Evolutionary conservation across 2,797 vertebrate genomes (phyloP).

Genomic region (Pygocentrus nattereri): DNA sequence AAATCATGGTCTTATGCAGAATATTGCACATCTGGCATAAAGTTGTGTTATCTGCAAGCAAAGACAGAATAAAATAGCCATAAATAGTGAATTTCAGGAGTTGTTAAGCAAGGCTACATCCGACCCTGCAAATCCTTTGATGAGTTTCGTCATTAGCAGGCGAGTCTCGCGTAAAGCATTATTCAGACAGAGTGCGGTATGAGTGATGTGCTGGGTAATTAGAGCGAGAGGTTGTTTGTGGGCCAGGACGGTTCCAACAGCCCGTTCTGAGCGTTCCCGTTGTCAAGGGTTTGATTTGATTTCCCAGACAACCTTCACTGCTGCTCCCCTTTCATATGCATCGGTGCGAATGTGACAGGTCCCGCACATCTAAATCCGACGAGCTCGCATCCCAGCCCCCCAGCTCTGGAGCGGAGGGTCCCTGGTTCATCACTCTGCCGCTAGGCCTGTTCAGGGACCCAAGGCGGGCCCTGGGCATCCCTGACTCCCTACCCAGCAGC

Average conservation of each 20-base stretch:
- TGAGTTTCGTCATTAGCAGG: constrained; percentile 26
- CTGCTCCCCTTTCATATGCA: constrained; percentile 73
- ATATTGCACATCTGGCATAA: too few relatives aligned
- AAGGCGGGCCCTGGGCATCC: constrained; percentile 60
- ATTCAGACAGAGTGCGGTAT: constrained; percentile 65
- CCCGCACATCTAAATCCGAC: constrained; percentile 76
- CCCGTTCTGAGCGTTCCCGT: neutral
- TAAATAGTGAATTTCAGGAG: neutral
- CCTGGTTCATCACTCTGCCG: constrained; percentile 60
- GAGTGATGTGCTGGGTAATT: constrained; percentile 59
- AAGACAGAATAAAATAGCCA: too few relatives aligned
- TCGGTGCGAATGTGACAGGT: constrained; percentile 71
- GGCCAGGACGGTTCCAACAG: constrained; percentile 66
- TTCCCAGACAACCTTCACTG: constrained; percentile 68
- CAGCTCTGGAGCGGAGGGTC: constrained; percentile 45
- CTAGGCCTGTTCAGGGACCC: constrained; percentile 74
- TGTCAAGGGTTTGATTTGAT: constrained; percentile 55
- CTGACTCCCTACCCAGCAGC: constrained; percentile 64
- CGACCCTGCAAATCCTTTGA: neutral
- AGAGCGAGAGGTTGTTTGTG: constrained; percentile 63
- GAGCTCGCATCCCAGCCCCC: constrained; percentile 53
- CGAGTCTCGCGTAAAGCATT: constrained; percentile 55
- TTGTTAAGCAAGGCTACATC: neutral
- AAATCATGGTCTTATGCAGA: too few relatives aligned
- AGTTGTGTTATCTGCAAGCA: too few relatives aligned